A percentile compares a stretch with the other conserved stretches of the same genome.
Conservation (phyloP, 2,888 invertebrate genomes). For the Tenthredo livida region DNA sequence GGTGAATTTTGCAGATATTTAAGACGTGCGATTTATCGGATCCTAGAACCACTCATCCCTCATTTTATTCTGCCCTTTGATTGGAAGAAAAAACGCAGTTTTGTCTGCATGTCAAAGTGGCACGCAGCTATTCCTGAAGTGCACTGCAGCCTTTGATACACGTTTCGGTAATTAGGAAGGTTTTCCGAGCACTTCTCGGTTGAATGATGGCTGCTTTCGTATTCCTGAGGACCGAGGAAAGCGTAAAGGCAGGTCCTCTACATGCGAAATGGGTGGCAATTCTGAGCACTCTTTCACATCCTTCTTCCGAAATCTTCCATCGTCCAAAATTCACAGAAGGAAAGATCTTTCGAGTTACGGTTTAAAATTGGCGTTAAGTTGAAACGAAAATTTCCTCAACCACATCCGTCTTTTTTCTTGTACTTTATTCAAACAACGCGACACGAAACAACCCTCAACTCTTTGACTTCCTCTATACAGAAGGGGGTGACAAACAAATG, state of each 20-base stretch:
- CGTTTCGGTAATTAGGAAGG: not conserved
- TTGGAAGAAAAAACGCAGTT: not conserved
- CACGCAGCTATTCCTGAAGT: not conserved
- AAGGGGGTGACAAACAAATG: slow-evolving; percentile 73
- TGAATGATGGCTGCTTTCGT: not conserved
- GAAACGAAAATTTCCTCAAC: slow-evolving; percentile 33
- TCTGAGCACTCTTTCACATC: not conserved
- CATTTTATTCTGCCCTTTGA: not conserved
- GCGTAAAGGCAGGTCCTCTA: not conserved
- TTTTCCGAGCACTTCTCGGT: not conserved
- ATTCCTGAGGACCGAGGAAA: not conserved
- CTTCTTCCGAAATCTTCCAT: not conserved
- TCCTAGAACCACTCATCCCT: not conserved
- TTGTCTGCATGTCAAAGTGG: not conserved
- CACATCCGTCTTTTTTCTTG: slow-evolving; percentile 31
- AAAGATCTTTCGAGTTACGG: not conserved
- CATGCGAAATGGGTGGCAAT: not conserved
- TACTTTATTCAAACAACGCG: slow-evolving; percentile 35
- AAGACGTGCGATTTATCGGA: not conserved
- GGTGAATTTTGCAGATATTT: not conserved
- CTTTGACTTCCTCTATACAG: slow-evolving; percentile 36
- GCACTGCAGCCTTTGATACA: not conserved
- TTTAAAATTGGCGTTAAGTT: not conserved
- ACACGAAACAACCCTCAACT: slow-evolving; percentile 42
- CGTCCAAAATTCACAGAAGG: not conserved